Conservation (phyloP, 92 coral and sea anemone species). For the Epizoanthus illoricatus region DNA sequence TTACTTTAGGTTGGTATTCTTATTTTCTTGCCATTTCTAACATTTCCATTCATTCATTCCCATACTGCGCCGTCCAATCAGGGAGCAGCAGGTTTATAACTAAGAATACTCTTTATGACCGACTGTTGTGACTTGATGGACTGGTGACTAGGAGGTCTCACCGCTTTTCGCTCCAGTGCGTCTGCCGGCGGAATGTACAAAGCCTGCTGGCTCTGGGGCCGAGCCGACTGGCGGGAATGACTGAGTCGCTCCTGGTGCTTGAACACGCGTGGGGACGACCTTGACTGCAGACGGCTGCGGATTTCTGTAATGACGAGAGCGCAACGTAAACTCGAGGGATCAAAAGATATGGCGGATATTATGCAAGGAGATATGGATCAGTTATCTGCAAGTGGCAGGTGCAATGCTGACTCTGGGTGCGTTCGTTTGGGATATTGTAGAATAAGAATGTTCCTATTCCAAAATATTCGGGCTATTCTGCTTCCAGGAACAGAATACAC, state of each 20-base stretch:
- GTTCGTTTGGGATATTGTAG: too few species aligned
- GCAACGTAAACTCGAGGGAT: not conserved
- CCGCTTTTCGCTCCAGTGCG: conserved; percentile 79
- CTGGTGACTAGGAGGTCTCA: conserved; percentile 99
- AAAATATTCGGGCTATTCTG: too few species aligned
- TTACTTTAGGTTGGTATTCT: too few species aligned
- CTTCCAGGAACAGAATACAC: too few species aligned
- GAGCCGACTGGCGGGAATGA: conserved; percentile 79
- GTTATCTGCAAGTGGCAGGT: too few species aligned
- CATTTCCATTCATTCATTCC: not conserved
- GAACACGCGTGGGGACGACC: conserved; percentile 97
- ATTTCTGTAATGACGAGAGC: conserved; percentile 65
- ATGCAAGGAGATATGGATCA: too few species aligned
- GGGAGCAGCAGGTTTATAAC: conserved; percentile 73
- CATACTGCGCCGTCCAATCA: not conserved
- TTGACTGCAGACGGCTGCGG: conserved; percentile 93
- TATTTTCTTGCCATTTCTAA: too few species aligned
- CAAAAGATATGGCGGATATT: too few species aligned
- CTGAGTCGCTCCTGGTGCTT: conserved; percentile 70
- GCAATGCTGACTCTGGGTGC: too few species aligned
- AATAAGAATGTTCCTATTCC: too few species aligned
- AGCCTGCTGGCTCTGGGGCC: conserved; percentile 88
- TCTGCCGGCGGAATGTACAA: conserved; percentile 87
- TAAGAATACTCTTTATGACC: conserved; percentile 85
- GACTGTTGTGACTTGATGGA: conserved; percentile 99